phyloP scores from a whole-genome alignment of 2,797 vertebrate genomes.

The Alcedo quadribrachys region DNA sequence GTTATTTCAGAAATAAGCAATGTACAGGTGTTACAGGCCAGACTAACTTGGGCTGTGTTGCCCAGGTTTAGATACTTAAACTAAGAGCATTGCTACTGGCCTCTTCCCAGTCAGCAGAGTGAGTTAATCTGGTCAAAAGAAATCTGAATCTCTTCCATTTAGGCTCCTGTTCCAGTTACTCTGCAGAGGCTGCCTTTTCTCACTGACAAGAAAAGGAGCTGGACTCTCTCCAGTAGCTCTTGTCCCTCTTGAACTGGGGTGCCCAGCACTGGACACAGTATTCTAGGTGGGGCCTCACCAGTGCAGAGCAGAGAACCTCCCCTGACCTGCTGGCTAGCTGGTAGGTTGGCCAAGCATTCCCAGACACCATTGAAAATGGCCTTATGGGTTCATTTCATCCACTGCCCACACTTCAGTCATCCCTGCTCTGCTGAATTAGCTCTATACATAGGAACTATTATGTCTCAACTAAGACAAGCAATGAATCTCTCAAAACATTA shows the following conservation, averaged over 20 bases:
- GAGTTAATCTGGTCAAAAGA: background rate
- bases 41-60: background rate
- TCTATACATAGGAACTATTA: background rate
- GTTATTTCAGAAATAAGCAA: conserved; percentile 16
- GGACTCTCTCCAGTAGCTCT: too few relatives aligned
- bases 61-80: background rate
- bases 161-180: background rate
- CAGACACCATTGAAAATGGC: background rate
- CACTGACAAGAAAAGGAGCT: background rate
- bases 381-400: background rate
- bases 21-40: background rate
- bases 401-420: background rate
- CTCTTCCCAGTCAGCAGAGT: background rate
- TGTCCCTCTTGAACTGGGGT: too few relatives aligned
- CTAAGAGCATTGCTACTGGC: background rate
- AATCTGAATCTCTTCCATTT: background rate
- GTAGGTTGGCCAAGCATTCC: background rate
- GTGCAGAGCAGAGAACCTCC: too few relatives aligned
- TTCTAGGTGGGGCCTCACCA: background rate
- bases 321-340: background rate
- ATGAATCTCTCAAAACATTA: background rate
- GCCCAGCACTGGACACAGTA: background rate
- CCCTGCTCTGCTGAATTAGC: background rate
- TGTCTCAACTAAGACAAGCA: background rate
- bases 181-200: background rate